Evolutionary conservation across 2,888 invertebrate genomes (phyloP), one percentile per base, ranked within the genome.

Genomic region (Elegia similella): DNA sequence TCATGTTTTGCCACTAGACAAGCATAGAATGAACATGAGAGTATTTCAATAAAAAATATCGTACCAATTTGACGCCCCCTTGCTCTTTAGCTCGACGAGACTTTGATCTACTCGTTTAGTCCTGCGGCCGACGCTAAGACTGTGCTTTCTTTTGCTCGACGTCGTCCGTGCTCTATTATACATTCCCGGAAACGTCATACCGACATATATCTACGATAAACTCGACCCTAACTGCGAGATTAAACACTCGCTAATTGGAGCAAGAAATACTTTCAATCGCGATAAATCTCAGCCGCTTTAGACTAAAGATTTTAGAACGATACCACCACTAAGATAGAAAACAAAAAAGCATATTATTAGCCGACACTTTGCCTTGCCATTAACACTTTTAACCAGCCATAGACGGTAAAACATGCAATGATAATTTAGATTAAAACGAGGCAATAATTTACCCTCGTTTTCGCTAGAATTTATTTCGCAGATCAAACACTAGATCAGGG

Each of bases 141-240:
- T 23, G n/a, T 34, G 17, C 10, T 17, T 8, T 34, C 34, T 34
- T 34, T 12, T 13, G 68, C 64, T 62, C 66, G 62, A 69, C 60
- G 61, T 66, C 70, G 68, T 70, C 67, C 70, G 66, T 66, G 66
- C 68, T 55, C 70, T 73, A 76, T 77, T 73, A 75, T 76, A 70
- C 70, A 67, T 68, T 73, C 74, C 75, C 77, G 80, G 79, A 81
- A 78, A 76, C 67, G 68, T 70, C 66, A 61, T 53, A 55, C 62
- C 59, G 52, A 57, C 60, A 57, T 61, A 55, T 62, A 67, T 67
- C 66, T 59, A 68, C 64, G 63, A 62, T 62, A 62, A 62, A 61
- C 58, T 34, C 50, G 50, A 34, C 13, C 34, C 50, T 34, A n/a
- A 34, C 34, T 46, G 46, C 44, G 15, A 43, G 29, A 46, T 55